Evolutionary conservation across 2,888 invertebrate species (phyloP).

Genomic region (Chelonus formosanus): DNA sequence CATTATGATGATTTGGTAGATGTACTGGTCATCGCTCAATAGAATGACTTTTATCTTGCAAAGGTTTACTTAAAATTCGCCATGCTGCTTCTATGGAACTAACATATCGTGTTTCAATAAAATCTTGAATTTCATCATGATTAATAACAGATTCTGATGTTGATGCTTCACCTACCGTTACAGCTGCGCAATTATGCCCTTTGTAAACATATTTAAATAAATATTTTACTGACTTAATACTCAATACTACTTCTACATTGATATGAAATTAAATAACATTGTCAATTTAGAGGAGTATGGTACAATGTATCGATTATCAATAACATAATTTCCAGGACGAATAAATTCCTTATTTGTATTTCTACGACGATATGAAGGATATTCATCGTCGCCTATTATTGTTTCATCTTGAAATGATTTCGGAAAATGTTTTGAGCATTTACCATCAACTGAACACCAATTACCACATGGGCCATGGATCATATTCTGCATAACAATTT

Average conservation of each 20-base stretch:
- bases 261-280: too few species aligned
- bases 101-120: slow-evolving; percentile 41
- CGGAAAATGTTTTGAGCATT: slow-evolving; percentile 48
- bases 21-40: slow-evolving; percentile 38
- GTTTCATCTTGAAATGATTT: slow-evolving; percentile 43
- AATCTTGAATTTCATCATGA: slow-evolving; percentile 43
- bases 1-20: slow-evolving; percentile 37
- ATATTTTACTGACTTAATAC: too few species aligned
- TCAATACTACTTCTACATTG: too few species aligned
- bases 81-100: slow-evolving; percentile 42
- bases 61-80: slow-evolving; percentile 40
- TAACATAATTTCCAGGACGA: slow-evolving; percentile 23
- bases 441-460: slow-evolving; percentile 39
- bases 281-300: too few species aligned
- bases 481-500: slow-evolving; percentile 26
- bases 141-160: too few species aligned
- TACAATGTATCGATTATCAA: too few species aligned
- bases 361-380: slow-evolving; percentile 43
- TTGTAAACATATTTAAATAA: too few species aligned
- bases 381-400: slow-evolving; percentile 43
- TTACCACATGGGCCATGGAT: slow-evolving; percentile 52
- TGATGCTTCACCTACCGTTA: too few species aligned
- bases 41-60: slow-evolving; percentile 42
- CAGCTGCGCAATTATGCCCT: too few species aligned
- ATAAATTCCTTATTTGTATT: slow-evolving; percentile 38